These are phyloP conservation scores for Drosophila parthenogenetica DNA, from an alignment of 2,888 invertebrate genomes.

Conservation along the genomic window DNA sequence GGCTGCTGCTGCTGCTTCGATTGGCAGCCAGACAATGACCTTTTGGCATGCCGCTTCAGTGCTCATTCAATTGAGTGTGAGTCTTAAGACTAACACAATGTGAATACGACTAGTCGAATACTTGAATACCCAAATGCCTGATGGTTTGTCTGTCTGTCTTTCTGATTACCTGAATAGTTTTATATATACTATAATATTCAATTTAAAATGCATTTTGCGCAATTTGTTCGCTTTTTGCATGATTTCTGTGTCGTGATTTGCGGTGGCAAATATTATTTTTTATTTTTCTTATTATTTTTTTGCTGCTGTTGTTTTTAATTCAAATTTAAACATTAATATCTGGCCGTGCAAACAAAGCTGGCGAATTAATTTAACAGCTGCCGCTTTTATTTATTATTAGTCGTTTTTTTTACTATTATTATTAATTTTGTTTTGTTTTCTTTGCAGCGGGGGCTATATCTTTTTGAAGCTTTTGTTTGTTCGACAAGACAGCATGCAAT, in stretches of 20 bases:
- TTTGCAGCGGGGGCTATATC: slow-evolving; percentile 38
- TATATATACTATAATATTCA: slow-evolving; percentile 52
- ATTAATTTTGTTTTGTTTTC: slow-evolving; percentile 13
- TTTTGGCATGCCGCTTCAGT: slow-evolving; percentile 71
- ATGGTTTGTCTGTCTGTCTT: not conserved
- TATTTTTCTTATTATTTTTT: slow-evolving; percentile 4
- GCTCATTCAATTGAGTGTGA: slow-evolving; percentile 55
- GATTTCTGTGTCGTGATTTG: slow-evolving; percentile 75
- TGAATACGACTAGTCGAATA: slow-evolving; percentile 3
- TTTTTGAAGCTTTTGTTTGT: slow-evolving; percentile 67
- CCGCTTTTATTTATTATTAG: slow-evolving; percentile 62
- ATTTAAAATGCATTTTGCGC: slow-evolving; percentile 74
- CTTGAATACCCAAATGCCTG: not conserved
- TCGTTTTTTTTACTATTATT: slow-evolving; percentile 22
- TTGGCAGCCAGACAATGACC: slow-evolving; percentile 67
- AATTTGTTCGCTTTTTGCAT: slow-evolving; percentile 74
- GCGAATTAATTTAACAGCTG: slow-evolving; percentile 73
- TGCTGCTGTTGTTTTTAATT: slow-evolving; percentile 27
- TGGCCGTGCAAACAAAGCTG: slow-evolving; percentile 62
- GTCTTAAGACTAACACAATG: slow-evolving; percentile 28
- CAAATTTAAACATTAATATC: slow-evolving; percentile 68
- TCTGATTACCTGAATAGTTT: slow-evolving; percentile 32
- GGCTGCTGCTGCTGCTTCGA: slow-evolving; percentile 64
- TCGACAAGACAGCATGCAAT: slow-evolving; percentile 55
- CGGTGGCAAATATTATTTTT: slow-evolving; percentile 70